phyloP scores from a whole-genome alignment of 1,140 invertebrate genomes.

The Halyomorpha halys region DNA sequence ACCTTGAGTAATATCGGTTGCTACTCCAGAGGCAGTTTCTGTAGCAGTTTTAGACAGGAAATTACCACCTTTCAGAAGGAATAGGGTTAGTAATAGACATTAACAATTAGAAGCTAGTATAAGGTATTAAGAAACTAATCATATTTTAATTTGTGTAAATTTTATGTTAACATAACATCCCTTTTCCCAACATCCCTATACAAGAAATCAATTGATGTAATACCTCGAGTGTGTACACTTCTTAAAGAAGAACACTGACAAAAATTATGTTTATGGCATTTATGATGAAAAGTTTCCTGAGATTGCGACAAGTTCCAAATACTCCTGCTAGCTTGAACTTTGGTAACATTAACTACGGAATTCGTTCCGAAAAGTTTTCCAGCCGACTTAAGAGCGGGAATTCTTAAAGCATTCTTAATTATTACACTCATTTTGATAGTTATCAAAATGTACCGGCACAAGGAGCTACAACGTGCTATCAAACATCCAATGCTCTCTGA shows the following conservation, averaged over 20 bases:
- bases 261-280: conserved; percentile 1
- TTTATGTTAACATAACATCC: too few relatives aligned
- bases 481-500: neutral
- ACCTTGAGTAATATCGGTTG: conserved; percentile 3
- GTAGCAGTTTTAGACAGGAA: conserved; percentile 10
- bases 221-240: conserved; percentile 7
- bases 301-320: neutral
- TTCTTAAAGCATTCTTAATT: conserved; percentile 7
- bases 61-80: conserved; percentile 15
- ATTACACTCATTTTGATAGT: conserved; percentile 11
- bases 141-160: too few relatives aligned
- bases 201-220: neutral
- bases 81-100: conserved; percentile 2
- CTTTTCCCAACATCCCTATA: too few relatives aligned
- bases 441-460: neutral
- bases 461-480: neutral
- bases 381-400: conserved; percentile 4
- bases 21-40: neutral
- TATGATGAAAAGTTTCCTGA: neutral
- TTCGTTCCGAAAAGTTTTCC: neutral
- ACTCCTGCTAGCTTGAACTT: neutral
- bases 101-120: too few relatives aligned
- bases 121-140: too few relatives aligned
- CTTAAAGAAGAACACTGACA: neutral
- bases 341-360: neutral